Percentiles rank a stretch among this genome's conserved stretches.
Evolutionary conservation across 2,797 vertebrate genomes (phyloP).

Genomic region (Netta rufina): DNA sequence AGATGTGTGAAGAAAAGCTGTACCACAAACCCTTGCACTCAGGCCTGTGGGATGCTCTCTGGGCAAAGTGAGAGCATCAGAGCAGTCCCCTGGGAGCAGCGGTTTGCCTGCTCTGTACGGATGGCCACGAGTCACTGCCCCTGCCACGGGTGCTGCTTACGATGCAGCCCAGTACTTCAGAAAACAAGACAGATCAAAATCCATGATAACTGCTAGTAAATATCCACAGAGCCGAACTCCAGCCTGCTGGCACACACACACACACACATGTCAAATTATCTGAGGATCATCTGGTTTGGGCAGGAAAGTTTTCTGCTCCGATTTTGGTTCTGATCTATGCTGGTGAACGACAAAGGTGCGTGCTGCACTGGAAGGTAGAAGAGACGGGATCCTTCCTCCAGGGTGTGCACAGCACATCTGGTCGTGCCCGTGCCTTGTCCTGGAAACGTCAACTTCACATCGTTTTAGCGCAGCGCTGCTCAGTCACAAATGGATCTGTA

Average conservation of each 20-base stretch:
- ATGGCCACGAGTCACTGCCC: neutral
- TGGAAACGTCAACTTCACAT: neutral
- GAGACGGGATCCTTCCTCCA: neutral
- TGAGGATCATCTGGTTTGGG: neutral
- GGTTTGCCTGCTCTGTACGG: neutral
- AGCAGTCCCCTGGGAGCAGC: neutral
- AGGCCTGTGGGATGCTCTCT: neutral
- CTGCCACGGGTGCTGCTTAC: neutral
- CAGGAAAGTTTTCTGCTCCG: neutral
- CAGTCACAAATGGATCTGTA: neutral
- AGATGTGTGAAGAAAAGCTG: neutral
- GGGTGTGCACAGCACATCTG: neutral
- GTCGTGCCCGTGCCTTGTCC: slow-evolving; percentile 1
- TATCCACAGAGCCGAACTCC: neutral
- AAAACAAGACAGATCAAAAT: neutral
- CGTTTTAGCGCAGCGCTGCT: neutral
- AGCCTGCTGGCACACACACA: neutral
- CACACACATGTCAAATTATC: fast-evolving
- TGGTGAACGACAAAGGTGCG: neutral
- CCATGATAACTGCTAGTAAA: neutral
- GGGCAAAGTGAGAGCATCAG: neutral
- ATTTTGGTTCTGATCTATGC: neutral
- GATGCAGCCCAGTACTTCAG: neutral
- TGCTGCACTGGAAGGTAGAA: neutral
- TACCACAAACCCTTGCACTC: neutral